These are phyloP conservation scores for Scolopax rusticola DNA, from an alignment of 2,797 vertebrate species.

Conservation along the genomic window DNA sequence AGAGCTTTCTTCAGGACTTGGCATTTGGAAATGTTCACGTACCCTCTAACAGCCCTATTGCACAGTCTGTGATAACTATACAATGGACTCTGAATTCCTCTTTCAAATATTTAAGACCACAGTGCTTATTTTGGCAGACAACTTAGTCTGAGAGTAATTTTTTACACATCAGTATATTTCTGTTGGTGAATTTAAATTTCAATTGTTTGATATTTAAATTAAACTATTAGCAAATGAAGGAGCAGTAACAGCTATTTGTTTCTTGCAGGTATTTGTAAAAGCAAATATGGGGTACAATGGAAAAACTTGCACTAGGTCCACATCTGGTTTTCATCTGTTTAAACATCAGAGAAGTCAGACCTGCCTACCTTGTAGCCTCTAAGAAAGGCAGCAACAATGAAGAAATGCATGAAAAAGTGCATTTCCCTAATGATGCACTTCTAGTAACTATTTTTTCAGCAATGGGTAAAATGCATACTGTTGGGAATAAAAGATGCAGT, in stretches of 20 bases:
- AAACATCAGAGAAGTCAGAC: not conserved
- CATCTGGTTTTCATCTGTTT: not conserved
- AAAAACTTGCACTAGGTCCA: not conserved
- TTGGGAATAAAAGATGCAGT: not conserved
- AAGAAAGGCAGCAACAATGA: not conserved
- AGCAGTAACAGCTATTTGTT: not conserved
- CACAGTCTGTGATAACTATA: not conserved
- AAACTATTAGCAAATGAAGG: not conserved
- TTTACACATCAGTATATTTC: not conserved
- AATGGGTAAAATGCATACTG: not conserved
- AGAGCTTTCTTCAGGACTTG: not conserved
- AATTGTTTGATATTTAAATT: not conserved
- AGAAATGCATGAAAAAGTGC: not conserved
- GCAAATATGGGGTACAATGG: not conserved
- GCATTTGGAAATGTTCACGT: not conserved
- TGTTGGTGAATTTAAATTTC: not conserved
- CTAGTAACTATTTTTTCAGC: not conserved
- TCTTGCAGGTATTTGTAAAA: not conserved
- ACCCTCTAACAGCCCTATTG: not conserved
- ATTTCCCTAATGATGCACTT: not conserved
- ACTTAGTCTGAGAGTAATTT: not conserved
- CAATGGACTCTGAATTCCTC: not conserved
- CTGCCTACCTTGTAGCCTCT: not conserved
- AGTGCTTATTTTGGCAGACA: not conserved
- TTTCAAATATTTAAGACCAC: not conserved